Base-by-base conservation (phyloP, 2,888 invertebrate species). In the Dione vanillae region DNA sequence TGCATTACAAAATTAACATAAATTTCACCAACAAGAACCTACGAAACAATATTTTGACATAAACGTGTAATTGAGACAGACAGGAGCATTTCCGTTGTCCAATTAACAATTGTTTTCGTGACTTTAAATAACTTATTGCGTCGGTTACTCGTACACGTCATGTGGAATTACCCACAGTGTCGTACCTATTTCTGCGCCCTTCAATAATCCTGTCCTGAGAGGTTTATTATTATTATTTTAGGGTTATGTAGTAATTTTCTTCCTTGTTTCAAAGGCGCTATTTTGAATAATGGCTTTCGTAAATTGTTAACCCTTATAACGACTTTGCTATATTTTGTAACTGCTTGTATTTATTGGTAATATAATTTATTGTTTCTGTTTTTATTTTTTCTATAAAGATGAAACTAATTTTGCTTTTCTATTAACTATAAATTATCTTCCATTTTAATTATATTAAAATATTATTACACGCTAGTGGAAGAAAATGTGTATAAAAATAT, bases 151-250 rank as follows among this genome's bases (percentile, higher is more conserved):
- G 35, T 49, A 61, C 58, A 66, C 73, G 68, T 73, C 70, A 69
- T 52, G 65, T 51, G 71, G 70, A 71, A 70, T 73, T 64, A 73
- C 73, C 68, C 56, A 61, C 65, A 61, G 64, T 41, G 35, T 49
- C 56, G 35, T 62, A 69, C 62, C 68, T 40, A 54, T 45, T 64
- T 61, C 62, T 54, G 40, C 62, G 47, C 68, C 68, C 68, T 69
- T 64, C 62, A 64, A 62, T 69, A 69, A 16, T 37, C 43, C 52
- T 49, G 61, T 61, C 35, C 49, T 61, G 51, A 41, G 52, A 62
- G 62, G 43, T 54, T 40, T 62, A 14, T 40, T 51, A 64, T 64
- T 64, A 64, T 64, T 64, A 64, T 64, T 64, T 64, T 64, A 64
- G 64, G 64, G 64, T 64, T 64, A 64, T 64, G 49, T 51, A 64